phyloP scores from a whole-genome alignment of 2,113 vertebrate species.

The Theropithecus gelada region DNA sequence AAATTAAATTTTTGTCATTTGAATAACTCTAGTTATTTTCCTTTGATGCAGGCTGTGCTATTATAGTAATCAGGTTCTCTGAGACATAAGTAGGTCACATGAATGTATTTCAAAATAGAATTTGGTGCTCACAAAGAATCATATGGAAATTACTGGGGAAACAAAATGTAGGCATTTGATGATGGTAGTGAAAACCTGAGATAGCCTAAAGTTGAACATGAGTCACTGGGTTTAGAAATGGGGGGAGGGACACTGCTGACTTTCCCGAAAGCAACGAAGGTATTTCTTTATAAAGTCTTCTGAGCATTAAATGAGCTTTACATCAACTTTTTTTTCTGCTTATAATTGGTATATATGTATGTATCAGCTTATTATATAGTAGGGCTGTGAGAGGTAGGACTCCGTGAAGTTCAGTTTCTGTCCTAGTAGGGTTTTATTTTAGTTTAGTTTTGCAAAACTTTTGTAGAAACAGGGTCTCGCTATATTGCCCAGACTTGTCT shows the following conservation, averaged over 20 bases:
- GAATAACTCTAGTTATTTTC: constrained; percentile 38
- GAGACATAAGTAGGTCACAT: constrained; percentile 54
- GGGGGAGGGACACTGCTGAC: not conserved
- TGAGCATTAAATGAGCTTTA: not conserved
- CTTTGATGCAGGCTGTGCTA: not conserved
- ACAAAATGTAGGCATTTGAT: not conserved
- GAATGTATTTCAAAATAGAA: constrained; percentile 33
- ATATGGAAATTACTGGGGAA: not conserved
- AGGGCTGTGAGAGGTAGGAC: not conserved
- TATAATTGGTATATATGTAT: not conserved
- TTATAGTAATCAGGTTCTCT: constrained; percentile 32
- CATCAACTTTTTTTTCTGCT: not conserved
- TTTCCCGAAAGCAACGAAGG: not conserved
- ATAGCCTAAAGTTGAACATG: not conserved
- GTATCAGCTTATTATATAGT: not conserved
- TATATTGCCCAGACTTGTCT: too few relatives aligned
- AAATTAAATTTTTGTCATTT: constrained; percentile 62
- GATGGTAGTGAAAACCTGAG: not conserved
- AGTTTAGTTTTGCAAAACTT: too few relatives aligned
- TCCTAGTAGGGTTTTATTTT: not conserved
- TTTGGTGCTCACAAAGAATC: constrained; percentile 13
- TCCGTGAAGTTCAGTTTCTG: not conserved
- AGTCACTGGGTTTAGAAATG: not conserved
- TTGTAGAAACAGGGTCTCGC: too few relatives aligned
- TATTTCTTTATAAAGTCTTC: not conserved